Percentiles rank a stretch among this genome's conserved stretches.
phyloP scores from a whole-genome alignment of 2,888 invertebrate species.

The Drosophila mettleri region DNA sequence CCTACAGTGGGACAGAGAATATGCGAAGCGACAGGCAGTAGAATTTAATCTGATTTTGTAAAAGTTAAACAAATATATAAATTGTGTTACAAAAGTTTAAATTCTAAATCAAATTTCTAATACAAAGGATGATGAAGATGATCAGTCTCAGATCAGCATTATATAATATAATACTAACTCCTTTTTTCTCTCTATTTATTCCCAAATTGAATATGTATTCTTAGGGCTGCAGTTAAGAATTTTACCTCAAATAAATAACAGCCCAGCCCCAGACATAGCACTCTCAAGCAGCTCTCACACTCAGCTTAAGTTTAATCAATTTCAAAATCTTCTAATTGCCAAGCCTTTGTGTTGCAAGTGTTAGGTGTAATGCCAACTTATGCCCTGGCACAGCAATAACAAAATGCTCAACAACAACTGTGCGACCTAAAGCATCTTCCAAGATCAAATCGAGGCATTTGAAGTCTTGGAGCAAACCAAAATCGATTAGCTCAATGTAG shows the following conservation, averaged over 20 bases:
- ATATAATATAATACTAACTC: no score
- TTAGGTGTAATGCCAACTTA: neutral
- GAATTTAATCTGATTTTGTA: no score
- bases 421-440: neutral
- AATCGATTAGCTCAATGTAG: conserved; percentile 9
- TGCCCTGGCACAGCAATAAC: neutral
- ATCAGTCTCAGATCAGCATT: no score
- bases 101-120: no score
- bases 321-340: neutral
- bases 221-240: no score
- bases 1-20: no score
- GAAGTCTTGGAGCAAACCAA: conserved; percentile 31
- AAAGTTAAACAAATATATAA: no score
- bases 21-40: no score
- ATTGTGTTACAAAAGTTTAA: no score
- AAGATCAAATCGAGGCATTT: neutral
- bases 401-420: neutral
- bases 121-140: no score
- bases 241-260: neutral
- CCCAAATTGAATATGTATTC: no score
- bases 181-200: no score
- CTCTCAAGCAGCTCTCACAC: neutral
- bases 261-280: neutral
- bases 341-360: neutral
- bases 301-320: conserved; percentile 6